Evolutionary conservation across 1,140 invertebrate genomes (phyloP), one percentile per base, ranked within the genome.

Genomic region (Drosophila neocordata): DNA sequence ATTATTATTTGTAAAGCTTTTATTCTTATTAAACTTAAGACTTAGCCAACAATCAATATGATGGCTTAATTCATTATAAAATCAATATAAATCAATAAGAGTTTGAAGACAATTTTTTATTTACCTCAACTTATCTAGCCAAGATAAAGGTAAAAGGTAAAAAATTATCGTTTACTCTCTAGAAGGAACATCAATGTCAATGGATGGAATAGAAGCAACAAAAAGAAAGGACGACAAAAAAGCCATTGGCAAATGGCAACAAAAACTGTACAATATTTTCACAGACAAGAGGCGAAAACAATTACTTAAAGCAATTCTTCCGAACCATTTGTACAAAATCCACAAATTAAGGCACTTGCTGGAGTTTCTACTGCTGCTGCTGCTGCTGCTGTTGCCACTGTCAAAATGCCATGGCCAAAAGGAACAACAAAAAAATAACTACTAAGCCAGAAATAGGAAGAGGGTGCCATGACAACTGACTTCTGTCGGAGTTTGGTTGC

Each of bases 291-390:
- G 79, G 56, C 60, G 65, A 87, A 85, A 85, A 85, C 81, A 87
- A 85, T 85, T 85, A 85, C 81, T 85, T 82, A 73, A 87, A 79
- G 84, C 84, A 84, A 89, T 88, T 88, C 77, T 88, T 88, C 84
- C 84, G 81, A 80, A 73, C 84, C 83, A 88, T 88, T 88, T 89
- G 77, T 79, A 70, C 70, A 55, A 89, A 84, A 84, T 89, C 70
- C 85, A 77, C 84, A 89, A 88, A 89, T 88, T 89, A 88, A 84
- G 77, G 84, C 80, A 83, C 84, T 88, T 89, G 69, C 76, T n/a
- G n/a, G n/a, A n/a, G n/a, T n/a, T n/a, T n/a, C n/a, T n/a, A n/a
- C n/a, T 24, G 22, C 22, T 55, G 52, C 15, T 13, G 41, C 20
- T 71, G 48, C 27, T 62, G 65, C 35, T 37, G 1, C 37, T 44